Base-by-base conservation (phyloP, 1,140 invertebrate genomes). In the Rhagoletis pomonella region DNA sequence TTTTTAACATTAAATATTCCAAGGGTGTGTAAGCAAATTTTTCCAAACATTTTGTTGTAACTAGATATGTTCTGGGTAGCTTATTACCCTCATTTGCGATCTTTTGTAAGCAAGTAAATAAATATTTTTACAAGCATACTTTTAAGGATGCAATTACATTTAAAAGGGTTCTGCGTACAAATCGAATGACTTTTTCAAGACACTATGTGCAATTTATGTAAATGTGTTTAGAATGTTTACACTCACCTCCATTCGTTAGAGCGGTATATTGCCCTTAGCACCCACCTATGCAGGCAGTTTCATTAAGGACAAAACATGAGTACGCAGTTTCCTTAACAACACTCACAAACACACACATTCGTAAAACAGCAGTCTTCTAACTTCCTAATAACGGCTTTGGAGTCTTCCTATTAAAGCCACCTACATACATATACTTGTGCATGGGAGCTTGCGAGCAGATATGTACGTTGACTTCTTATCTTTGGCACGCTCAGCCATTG, bases 401-500 rank as follows among this genome's bases (percentile, higher is more conserved):
- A 7, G 44, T 5, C 9, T 42, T 12, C 50, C 50, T 12, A n/a
- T 42, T 73, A 7, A 29, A 42, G 65, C n/a, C 29, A 29, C 67
- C 39, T 47, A 73, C 4, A 73, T 73, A 59, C 39, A 67, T 10
- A 17, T 67, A 39, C 19, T 9, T 73, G 17, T 7, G 29, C 42
- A 12, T 6, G 14, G 14, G 17, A 14, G 67, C 44, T 73, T 44
- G 12, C 44, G 47, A 14, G 42, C 67, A 42, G 67, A 47, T 73
- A 39, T 42, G 67, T 6, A 39, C 67, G 67, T 6, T 42, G 39
- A 17, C 67, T 73, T 47, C 9, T 73, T 73, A 73, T 73, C 39
- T 73, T 73, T 14, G 67, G 67, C 67, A 73, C 42, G 67, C 67
- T 73, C 67, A 47, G 64, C 19, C 64, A 67, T 29, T 73, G 67